phyloP scores from a whole-genome alignment of 2,888 invertebrate genomes.

The Elmis aenea region DNA sequence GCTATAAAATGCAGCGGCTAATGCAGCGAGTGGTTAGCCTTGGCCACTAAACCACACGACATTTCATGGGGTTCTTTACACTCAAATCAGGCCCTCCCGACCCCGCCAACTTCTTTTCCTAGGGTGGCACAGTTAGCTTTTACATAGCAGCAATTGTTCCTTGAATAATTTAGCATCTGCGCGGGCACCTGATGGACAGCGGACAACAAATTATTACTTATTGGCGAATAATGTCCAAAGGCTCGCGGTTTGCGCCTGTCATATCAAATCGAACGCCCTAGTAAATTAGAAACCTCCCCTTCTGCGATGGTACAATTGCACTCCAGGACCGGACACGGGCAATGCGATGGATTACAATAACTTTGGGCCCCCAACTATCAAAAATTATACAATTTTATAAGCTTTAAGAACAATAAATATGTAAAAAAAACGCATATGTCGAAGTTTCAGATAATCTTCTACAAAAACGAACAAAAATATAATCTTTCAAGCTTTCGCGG shows the following conservation, averaged over 20 bases:
- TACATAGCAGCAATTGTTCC: conserved; percentile 21
- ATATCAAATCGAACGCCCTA: conserved; percentile 19
- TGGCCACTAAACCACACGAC: conserved; percentile 39
- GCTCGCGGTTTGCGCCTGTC: conserved; percentile 23
- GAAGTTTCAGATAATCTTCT: no score
- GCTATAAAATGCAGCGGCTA: conserved; percentile 39
- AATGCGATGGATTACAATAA: no score
- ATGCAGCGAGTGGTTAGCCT: conserved; percentile 39
- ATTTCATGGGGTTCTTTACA: conserved; percentile 36
- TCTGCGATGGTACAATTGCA: conserved; percentile 5
- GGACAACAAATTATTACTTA: conserved; percentile 24
- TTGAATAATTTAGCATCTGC: conserved; percentile 26
- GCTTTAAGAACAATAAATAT: no score
- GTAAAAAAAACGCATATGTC: no score
- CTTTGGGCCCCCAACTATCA: no score
- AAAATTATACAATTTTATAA: no score
- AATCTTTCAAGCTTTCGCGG: no score
- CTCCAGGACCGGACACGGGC: conserved; percentile 6
- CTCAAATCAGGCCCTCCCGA: conserved; percentile 22
- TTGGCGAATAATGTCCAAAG: conserved; percentile 24
- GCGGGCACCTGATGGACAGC: conserved; percentile 25
- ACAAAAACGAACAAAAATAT: no score
- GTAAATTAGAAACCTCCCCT: conserved; percentile 4
- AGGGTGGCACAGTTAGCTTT: conserved; percentile 21
- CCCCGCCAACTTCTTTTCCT: conserved; percentile 9